A percentile compares a stretch with the other conserved stretches of the same genome.
Evolutionary conservation across 1,140 invertebrate genomes (phyloP).

Genomic region (Drosophila kanapiae): DNA sequence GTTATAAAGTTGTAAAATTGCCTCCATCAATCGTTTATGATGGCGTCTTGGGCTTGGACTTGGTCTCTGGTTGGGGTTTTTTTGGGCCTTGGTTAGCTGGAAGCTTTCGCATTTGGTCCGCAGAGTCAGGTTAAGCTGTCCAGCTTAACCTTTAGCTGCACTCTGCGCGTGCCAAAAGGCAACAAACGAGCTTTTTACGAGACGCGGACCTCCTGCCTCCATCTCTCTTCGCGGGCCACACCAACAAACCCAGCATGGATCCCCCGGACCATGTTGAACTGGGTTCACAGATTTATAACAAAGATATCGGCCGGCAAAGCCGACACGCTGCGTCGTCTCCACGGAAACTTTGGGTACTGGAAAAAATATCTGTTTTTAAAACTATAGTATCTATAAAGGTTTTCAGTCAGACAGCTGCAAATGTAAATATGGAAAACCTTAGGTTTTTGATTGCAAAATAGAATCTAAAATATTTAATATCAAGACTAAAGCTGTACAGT

Average conservation of each 20-base stretch:
- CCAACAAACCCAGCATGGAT: conserved; percentile 78
- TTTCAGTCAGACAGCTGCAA: neutral
- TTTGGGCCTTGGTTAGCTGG: conserved; percentile 4
- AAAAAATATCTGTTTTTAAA: conserved; percentile 3
- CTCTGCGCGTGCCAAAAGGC: conserved; percentile 80
- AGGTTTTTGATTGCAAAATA: neutral
- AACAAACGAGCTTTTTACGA: conserved; percentile 82
- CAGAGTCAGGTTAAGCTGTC: conserved; percentile 67
- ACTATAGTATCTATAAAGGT: neutral
- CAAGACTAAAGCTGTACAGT: neutral
- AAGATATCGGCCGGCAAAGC: conserved; percentile 74
- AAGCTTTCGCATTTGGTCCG: conserved; percentile 37
- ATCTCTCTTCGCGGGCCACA: conserved; percentile 55
- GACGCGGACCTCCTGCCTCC: conserved; percentile 44
- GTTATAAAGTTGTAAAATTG: conserved; percentile 76
- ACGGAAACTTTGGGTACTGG: conserved; percentile 12
- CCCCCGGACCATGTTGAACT: conserved; percentile 72
- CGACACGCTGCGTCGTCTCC: conserved; percentile 71
- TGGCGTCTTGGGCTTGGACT: conserved; percentile 34
- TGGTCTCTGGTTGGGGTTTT: neutral
- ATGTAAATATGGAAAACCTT: neutral
- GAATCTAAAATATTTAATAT: no score
- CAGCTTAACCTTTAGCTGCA: conserved; percentile 76
- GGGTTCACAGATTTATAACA: conserved; percentile 83
- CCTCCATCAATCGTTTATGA: conserved; percentile 73